Conservation (phyloP, 2,113 vertebrate species). For the Sitta europaea region DNA sequence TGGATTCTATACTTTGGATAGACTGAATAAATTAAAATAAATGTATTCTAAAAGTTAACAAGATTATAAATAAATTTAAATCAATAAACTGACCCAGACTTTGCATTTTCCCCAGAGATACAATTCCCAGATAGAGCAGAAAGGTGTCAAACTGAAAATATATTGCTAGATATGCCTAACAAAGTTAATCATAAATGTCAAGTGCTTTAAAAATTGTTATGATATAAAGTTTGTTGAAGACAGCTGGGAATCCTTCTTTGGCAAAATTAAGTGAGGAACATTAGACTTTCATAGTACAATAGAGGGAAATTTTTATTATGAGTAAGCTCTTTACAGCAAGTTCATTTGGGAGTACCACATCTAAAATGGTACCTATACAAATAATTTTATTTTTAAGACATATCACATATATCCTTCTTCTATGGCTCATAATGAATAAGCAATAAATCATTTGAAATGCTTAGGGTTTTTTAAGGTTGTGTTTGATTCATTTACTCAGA, state of each 20-base stretch:
- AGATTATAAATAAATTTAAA: background rate
- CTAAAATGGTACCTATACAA: background rate
- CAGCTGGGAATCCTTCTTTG: background rate
- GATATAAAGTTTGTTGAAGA: background rate
- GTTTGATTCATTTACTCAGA: background rate
- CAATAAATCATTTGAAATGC: background rate
- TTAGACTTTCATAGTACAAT: background rate
- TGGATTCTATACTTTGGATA: background rate
- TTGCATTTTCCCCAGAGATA: background rate
- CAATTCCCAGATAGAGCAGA: background rate
- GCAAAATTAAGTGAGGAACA: background rate
- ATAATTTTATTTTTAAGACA: constrained; percentile 1
- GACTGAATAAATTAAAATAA: background rate
- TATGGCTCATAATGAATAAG: background rate
- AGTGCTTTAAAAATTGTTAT: background rate
- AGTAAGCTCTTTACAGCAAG: background rate
- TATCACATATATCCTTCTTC: background rate
- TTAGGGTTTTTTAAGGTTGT: background rate
- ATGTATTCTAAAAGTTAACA: background rate
- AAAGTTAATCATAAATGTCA: background rate
- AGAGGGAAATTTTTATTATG: background rate
- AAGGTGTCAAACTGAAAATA: background rate
- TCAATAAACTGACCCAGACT: background rate
- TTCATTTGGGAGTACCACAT: background rate
- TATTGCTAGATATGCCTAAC: background rate